Conservation (phyloP, 2,113 vertebrate species). For the Corythoichthys haematopterus region DNA sequence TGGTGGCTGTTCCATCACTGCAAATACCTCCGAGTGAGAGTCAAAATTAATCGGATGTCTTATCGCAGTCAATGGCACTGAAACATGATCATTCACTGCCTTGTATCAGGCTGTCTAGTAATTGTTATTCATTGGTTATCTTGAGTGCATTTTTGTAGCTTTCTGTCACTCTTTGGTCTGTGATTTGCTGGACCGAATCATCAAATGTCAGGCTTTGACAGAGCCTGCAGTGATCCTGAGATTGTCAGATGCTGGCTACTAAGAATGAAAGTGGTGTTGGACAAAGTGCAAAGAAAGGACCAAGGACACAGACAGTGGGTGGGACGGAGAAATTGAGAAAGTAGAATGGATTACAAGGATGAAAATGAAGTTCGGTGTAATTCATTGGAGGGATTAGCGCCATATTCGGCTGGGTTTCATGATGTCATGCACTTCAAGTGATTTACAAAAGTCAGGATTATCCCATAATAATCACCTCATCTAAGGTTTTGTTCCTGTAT, state of each 20-base stretch:
- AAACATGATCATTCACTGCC: too few species aligned
- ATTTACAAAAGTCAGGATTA: conserved; percentile 37
- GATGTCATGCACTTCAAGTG: background rate
- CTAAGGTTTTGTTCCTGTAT: conserved; percentile 47
- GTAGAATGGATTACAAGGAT: conserved; percentile 34
- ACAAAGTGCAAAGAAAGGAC: conserved; percentile 19
- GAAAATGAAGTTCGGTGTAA: conserved; percentile 36
- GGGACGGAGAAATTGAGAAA: conserved; percentile 23
- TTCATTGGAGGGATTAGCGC: conserved; percentile 47
- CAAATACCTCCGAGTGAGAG: too few species aligned
- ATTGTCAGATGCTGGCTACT: conserved; percentile 28
- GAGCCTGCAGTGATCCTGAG: conserved; percentile 21
- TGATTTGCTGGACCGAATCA: conserved; percentile 35
- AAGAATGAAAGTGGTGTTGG: conserved; percentile 40
- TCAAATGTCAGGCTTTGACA: conserved; percentile 40
- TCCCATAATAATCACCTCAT: conserved; percentile 51
- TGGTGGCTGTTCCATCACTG: too few species aligned
- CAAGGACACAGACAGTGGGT: conserved; percentile 17
- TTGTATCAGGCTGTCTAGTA: background rate
- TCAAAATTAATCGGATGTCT: too few species aligned
- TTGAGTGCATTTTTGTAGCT: background rate
- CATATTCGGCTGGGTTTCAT: conserved; percentile 31
- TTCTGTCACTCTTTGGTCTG: background rate
- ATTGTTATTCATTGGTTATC: background rate
- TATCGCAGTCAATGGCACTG: too few species aligned